Evolutionary conservation across 2,113 vertebrate genomes (phyloP).

Genomic region (Pelusios castaneus): DNA sequence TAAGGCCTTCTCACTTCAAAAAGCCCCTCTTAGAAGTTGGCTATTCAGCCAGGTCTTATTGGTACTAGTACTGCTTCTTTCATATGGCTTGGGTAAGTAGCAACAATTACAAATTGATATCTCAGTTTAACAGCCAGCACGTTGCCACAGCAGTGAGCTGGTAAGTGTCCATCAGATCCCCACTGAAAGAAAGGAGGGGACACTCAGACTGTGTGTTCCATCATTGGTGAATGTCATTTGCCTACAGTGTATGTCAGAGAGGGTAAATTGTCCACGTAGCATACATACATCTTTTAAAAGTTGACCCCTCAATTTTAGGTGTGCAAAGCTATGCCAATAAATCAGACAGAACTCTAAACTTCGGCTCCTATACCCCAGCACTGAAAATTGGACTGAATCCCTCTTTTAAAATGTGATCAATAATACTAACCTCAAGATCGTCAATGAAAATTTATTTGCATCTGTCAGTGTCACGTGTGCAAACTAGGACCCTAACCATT

Average conservation of each 20-base stretch:
- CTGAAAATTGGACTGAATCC: neutral
- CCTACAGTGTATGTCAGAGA: neutral
- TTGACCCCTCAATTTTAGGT: rapidly evolving
- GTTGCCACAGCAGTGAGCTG: no score
- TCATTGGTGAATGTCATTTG: no score
- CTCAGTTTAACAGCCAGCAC: no score
- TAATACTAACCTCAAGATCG: neutral
- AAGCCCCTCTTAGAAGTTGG: neutral
- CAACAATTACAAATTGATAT: no score
- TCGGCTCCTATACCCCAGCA: neutral
- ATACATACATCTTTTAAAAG: neutral
- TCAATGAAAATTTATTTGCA: neutral
- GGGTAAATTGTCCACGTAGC: rapidly evolving
- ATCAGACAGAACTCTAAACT: neutral
- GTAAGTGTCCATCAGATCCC: no score
- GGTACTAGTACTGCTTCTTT: no score
- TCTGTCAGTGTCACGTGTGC: no score
- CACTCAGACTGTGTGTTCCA: no score
- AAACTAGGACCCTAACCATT: no score
- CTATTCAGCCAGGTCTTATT: neutral
- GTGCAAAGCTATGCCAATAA: rapidly evolving
- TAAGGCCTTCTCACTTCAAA: neutral
- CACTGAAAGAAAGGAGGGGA: no score
- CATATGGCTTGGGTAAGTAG: no score
- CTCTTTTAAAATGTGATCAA: neutral